Evolutionary conservation across 1,140 invertebrate genomes (phyloP).

Genomic region (Hylyphantes graminicola): DNA sequence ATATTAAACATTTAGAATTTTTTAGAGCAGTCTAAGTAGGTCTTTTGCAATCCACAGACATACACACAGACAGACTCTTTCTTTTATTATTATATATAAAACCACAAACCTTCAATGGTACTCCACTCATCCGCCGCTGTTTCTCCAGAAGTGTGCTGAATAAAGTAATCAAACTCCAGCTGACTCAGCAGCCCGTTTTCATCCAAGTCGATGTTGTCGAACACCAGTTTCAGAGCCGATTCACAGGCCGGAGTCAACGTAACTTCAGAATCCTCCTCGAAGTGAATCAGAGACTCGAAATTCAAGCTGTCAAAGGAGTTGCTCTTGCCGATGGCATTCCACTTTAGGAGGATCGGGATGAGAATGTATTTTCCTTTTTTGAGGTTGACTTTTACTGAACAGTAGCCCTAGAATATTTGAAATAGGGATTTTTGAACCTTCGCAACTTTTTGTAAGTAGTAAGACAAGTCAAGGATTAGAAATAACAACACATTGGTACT

Average conservation of each 20-base stretch:
- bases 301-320: background rate
- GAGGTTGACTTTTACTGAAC: constrained; percentile 15
- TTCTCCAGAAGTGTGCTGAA: constrained; percentile 47
- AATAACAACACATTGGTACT: too few relatives aligned
- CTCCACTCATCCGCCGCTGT: constrained; percentile 47
- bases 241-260: constrained; percentile 26
- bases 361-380: constrained; percentile 54
- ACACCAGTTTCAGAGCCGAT: constrained; percentile 29
- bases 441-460: too few relatives aligned
- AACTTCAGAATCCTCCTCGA: constrained; percentile 23
- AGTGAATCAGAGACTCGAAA: constrained; percentile 18
- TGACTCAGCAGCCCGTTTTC: constrained; percentile 45
- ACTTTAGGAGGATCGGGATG: constrained; percentile 34
- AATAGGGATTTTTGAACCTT: too few relatives aligned
- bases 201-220: constrained; percentile 45
- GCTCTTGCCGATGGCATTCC: background rate
- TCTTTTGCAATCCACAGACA: too few relatives aligned
- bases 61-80: too few relatives aligned
- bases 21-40: too few relatives aligned
- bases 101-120: constrained; percentile 37
- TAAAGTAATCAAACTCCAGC: constrained; percentile 45
- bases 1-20: too few relatives aligned
- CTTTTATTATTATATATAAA: too few relatives aligned
- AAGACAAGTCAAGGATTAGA: too few relatives aligned
- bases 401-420: constrained; percentile 22